These are phyloP conservation scores for Cervus canadensis DNA, from an alignment of 2,113 vertebrate genomes.

Conservation along the genomic window DNA sequence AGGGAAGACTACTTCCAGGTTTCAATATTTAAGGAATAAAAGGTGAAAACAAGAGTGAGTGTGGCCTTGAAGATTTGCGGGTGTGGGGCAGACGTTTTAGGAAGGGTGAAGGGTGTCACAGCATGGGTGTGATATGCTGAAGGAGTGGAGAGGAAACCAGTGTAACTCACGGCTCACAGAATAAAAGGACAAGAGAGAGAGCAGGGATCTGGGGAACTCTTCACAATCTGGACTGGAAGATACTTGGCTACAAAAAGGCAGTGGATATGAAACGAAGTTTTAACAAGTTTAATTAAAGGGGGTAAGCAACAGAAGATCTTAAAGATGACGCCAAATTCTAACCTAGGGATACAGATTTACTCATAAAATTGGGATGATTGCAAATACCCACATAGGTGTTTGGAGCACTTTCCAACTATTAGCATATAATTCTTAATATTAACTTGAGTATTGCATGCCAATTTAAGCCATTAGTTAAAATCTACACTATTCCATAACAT, in stretches of 20 bases:
- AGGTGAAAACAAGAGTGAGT: neutral
- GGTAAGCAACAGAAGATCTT: neutral
- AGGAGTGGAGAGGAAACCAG: neutral
- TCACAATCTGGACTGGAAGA: neutral
- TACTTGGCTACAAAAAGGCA: neutral
- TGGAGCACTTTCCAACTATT: neutral
- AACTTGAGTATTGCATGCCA: neutral
- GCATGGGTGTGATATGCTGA: neutral
- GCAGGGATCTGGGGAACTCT: neutral
- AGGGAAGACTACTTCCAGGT: neutral
- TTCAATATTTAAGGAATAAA: neutral
- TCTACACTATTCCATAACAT: neutral
- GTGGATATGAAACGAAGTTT: neutral
- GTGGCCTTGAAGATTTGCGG: neutral
- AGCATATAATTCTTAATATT: neutral
- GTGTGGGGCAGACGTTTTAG: neutral
- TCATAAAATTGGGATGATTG: neutral
- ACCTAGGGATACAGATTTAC: neutral
- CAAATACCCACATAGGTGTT: neutral
- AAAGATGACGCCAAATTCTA: neutral
- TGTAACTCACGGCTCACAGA: neutral
- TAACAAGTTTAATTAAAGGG: neutral
- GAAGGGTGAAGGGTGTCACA: neutral
- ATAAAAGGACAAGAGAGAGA: neutral
- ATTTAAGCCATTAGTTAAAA: neutral